Evolutionary conservation across 2,797 vertebrate species (phyloP), one percentile per base, ranked within the genome.

Genomic region (Hydrophis major): DNA sequence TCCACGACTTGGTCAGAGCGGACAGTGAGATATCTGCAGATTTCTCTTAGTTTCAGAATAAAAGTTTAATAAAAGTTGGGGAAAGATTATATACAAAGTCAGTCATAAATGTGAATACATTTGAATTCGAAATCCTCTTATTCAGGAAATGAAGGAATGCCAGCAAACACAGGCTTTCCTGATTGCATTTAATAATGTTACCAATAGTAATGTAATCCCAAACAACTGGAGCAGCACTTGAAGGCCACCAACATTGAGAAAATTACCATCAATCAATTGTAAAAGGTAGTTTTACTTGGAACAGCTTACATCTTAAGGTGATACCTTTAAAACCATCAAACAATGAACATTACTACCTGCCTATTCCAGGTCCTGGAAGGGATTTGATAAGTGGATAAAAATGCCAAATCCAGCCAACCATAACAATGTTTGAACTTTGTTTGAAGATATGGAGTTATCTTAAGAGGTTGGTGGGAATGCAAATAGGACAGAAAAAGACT

Each of bases 401-500:
- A 69, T 69, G n/a, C n/a, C n/a, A 69, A 69, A 69, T 69, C 66
- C 66, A 69, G 5, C n/a, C 18, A 42, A 42, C 37, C 18, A 42
- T 22, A 22, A 42, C 37, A 10, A 78, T 22, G 18, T 8, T 42
- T 22, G 16, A 22, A 78, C 7, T 1, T 20, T 42, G 32, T 78
- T 78, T 42, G 32, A 78, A 78, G 69, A 86, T 27, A 47, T 47
- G 12, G 63, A 63, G 25, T 20, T 63, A 66, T 2, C 4, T 16
- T 28, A 63, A 20, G 16, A 6, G 93, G 53, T 50, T 93, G 28
- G 1, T 59, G 91, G 69, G 27, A 95, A 86, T 92, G 66, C 10
- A 91, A 89, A 55, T 94, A 32, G 27, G 55, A 14, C 27, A 20
- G 2, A 1, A 61, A 96, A 93, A 87, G 27, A 0, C 55, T 92